A percentile compares a stretch with the other conserved stretches of the same genome.
Evolutionary conservation across 2,888 invertebrate species (phyloP).

Genomic region (Nymphalis urticae): DNA sequence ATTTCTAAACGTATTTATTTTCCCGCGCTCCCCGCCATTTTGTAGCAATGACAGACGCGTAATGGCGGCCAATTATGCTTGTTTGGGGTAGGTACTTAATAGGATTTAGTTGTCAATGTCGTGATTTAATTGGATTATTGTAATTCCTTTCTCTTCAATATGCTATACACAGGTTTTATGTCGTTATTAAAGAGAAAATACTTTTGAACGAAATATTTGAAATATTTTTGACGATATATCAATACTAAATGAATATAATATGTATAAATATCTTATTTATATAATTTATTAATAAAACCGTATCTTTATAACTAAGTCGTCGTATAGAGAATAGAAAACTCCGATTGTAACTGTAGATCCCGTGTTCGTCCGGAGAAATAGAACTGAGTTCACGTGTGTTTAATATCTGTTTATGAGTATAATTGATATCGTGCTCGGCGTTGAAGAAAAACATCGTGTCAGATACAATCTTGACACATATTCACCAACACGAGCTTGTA

Average conservation of each 20-base stretch:
- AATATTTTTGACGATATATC: neutral
- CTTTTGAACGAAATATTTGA: neutral
- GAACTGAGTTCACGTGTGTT: no score
- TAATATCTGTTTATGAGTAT: no score
- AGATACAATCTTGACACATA: no score
- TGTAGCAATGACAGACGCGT: constrained; percentile 70
- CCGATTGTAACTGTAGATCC: no score
- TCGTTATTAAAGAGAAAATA: neutral
- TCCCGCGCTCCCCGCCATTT: constrained; percentile 68
- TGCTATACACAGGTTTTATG: neutral
- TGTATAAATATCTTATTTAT: neutral
- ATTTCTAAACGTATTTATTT: constrained; percentile 74
- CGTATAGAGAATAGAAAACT: neutral
- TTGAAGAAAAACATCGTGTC: no score
- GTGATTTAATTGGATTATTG: constrained; percentile 74
- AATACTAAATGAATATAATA: no score
- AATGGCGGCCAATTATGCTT: constrained; percentile 75
- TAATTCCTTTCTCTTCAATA: constrained; percentile 62
- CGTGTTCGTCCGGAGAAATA: no score
- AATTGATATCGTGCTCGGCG: no score
- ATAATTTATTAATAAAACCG: neutral
- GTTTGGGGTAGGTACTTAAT: constrained; percentile 54
- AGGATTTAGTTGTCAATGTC: constrained; percentile 80
- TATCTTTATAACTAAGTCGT: neutral
- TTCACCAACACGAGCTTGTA: no score